phyloP scores from a whole-genome alignment of 2,113 vertebrate genomes.

The Aleadryas rufinucha region DNA sequence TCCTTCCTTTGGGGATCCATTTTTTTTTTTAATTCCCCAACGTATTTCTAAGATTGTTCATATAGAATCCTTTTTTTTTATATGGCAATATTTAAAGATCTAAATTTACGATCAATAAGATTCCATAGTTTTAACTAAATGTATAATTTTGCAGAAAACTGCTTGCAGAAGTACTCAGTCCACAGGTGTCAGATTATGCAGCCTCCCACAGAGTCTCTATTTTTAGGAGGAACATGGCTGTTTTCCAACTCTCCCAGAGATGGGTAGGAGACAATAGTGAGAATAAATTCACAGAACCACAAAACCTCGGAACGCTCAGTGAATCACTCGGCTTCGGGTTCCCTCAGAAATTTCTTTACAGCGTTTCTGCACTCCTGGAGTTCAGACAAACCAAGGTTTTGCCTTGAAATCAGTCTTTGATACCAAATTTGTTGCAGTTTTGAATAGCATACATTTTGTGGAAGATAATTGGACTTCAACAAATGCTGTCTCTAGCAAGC shows the following conservation, averaged over 20 bases:
- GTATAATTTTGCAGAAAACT: not conserved
- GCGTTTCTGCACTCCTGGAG: not conserved
- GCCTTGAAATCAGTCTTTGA: not conserved
- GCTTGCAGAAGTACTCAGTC: not conserved
- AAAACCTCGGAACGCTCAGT: not conserved
- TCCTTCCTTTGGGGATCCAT: not conserved
- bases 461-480: not conserved
- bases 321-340: not conserved
- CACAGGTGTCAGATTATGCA: slow-evolving; percentile 2
- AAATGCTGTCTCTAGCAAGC: too few species aligned
- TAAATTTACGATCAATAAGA: not conserved
- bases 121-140: not conserved
- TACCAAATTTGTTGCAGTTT: not conserved
- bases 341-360: not conserved
- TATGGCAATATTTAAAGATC: not conserved
- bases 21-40: not conserved
- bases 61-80: not conserved
- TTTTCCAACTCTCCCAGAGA: not conserved
- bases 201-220: not conserved
- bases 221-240: not conserved
- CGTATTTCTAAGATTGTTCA: not conserved
- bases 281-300: not conserved
- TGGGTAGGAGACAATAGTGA: not conserved
- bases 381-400: not conserved
- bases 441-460: fast-evolving